Evolutionary conservation across 2,797 vertebrate species (phyloP), one percentile per base, ranked within the genome.

Genomic region (Bucorvus abyssinicus): DNA sequence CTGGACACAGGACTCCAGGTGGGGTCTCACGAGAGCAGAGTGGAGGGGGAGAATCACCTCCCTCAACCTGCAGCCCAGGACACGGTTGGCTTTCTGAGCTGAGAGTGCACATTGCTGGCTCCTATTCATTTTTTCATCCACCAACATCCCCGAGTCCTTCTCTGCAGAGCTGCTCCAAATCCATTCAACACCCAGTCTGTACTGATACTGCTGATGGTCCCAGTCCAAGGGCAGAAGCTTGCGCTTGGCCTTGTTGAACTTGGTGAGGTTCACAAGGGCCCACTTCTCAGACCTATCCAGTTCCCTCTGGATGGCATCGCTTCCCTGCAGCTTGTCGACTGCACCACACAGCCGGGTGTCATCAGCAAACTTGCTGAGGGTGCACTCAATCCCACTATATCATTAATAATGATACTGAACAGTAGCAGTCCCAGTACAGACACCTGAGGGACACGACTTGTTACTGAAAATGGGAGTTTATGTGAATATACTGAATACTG

Each of bases 261-360:
- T 65, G 2, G 2, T 57, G n/a, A 77, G 5, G 3, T 20, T 80
- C 11, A 19, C 4, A 14, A 1, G 3, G 9, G 6, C 5, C 19
- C 18, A 11, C 7, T 64, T 40, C 36, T 84, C 50, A 47, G 59
- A 53, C 4, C 9, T 68, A 23, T 15, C 13, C 8, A 36, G 26
- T 20, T 45, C 21, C 15, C 24, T 82, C 42, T 82, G 79, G 7
- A 49, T 42, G 34, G 10, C 10, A 52, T 71, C 14, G 12, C 15
- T 17, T 71, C 19, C 21, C 17, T 40, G 10, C 38, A 10, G 38
- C 38, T 40, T 40, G 38, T 63, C 29, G 27, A 4, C 29, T 23
- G 14, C 7, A 23, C 19, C 49, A 11, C 22, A 32, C 44, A 65
- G 12, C 7, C n/a, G 16, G 38, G 10, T 32, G 36, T 44, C 2